Percentiles rank a stretch among this genome's conserved stretches.
Conservation (phyloP, 2,888 invertebrate species). For the Folsomia manolachei region DNA sequence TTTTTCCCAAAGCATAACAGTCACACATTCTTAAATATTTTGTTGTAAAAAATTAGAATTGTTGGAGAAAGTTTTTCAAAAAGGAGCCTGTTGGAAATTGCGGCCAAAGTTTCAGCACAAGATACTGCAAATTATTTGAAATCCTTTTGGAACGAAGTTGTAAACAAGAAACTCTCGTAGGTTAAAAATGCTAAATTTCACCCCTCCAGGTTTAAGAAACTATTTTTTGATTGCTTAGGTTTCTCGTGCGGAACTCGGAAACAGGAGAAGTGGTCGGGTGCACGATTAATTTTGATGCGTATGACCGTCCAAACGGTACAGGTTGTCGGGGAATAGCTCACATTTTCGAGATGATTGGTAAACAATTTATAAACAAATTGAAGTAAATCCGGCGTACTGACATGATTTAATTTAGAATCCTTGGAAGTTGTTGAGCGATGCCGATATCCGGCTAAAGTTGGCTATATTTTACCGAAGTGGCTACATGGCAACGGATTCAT, state of each 20-base stretch:
- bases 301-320: conserved; percentile 71
- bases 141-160: conserved; percentile 67
- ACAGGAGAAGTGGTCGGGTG: conserved; percentile 66
- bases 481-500: too few relatives aligned
- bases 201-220: too few relatives aligned
- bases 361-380: not conserved
- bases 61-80: not conserved
- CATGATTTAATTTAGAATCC: not conserved
- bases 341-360: conserved; percentile 62
- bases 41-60: conserved; percentile 3
- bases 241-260: conserved; percentile 59
- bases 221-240: conserved; percentile 62
- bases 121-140: too few relatives aligned
- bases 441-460: conserved; percentile 54
- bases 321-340: conserved; percentile 62
- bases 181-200: conserved; percentile 4
- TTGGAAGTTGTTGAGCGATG: conserved; percentile 34
- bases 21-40: too few relatives aligned
- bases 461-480: too few relatives aligned
- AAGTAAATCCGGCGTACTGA: conserved; percentile 1
- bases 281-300: conserved; percentile 75
- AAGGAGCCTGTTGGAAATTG: not conserved
- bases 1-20: too few relatives aligned
- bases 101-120: not conserved
- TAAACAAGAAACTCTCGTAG: conserved; percentile 64